phyloP scores from a whole-genome alignment of 2,888 invertebrate genomes.

The Sisyra nigra region DNA sequence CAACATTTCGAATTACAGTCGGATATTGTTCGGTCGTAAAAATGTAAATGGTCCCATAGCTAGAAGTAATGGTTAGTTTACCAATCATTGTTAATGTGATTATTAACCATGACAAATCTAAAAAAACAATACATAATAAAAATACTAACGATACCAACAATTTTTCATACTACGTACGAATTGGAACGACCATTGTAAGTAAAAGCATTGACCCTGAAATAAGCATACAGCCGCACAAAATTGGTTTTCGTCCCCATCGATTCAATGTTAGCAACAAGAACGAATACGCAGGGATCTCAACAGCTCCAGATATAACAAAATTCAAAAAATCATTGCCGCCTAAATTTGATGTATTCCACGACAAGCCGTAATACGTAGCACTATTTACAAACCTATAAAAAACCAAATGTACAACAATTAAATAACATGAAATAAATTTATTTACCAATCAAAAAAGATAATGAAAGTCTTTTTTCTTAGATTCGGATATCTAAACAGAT shows the following conservation, averaged over 20 bases:
- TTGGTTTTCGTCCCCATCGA: conserved; percentile 49
- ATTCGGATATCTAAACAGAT: conserved; percentile 45
- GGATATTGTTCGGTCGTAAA: conserved; percentile 63
- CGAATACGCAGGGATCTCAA: conserved; percentile 58
- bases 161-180: conserved; percentile 23
- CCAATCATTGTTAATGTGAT: conserved; percentile 50
- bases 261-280: conserved; percentile 49
- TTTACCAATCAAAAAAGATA: conserved; percentile 58
- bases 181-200: conserved; percentile 38
- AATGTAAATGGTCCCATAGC: conserved; percentile 56
- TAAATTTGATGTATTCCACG: conserved; percentile 56
- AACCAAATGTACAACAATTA: conserved; percentile 39
- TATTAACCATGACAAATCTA: conserved; percentile 36
- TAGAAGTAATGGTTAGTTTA: conserved; percentile 54
- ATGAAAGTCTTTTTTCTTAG: conserved; percentile 45
- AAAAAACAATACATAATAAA: conserved; percentile 12
- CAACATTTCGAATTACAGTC: conserved; percentile 50
- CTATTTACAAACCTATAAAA: conserved; percentile 67
- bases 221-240: conserved; percentile 52
- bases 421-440: no score
- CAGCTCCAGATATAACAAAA: conserved; percentile 55
- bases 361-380: conserved; percentile 61
- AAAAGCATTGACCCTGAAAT: conserved; percentile 41
- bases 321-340: conserved; percentile 58
- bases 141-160: conserved; percentile 3